phyloP scores from a whole-genome alignment of 2,888 invertebrate species.

The Sclerodermus sp. region DNA sequence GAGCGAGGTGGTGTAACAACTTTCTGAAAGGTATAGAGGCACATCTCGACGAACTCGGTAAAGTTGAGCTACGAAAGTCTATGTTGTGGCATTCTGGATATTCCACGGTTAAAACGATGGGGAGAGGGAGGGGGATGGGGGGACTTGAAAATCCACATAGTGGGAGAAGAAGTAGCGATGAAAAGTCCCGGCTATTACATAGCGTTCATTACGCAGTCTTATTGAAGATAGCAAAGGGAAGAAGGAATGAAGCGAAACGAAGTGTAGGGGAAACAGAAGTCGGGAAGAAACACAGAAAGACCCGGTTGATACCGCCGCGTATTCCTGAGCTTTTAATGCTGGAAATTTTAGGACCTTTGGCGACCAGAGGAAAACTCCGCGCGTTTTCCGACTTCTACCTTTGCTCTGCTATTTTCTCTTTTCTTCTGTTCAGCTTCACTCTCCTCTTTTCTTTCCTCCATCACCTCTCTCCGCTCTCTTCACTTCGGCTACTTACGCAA shows the following conservation, averaged over 20 bases:
- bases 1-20: no score
- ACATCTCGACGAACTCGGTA: no score
- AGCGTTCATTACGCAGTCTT: conserved; percentile 33
- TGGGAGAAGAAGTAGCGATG: no score
- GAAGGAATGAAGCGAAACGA: neutral
- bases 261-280: neutral
- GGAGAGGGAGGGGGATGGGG: neutral
- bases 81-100: no score
- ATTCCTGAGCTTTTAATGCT: conserved; percentile 35
- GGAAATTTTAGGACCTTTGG: conserved; percentile 31
- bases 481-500: conserved; percentile 35
- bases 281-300: neutral
- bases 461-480: conserved; percentile 7
- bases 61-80: no score
- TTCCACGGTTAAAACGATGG: no score
- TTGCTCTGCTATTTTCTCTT: conserved; percentile 8
- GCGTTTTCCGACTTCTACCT: conserved; percentile 9
- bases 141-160: conserved; percentile 25
- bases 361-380: conserved; percentile 30
- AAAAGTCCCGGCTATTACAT: conserved; percentile 22
- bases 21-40: no score
- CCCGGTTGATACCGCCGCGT: conserved; percentile 7
- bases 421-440: conserved; percentile 5
- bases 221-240: conserved; percentile 8
- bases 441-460: conserved; percentile 6